Percentiles rank a stretch among this genome's conserved stretches.
Evolutionary conservation across 1,140 invertebrate genomes (phyloP).

Genomic region (Anoplolepis gracilipes): DNA sequence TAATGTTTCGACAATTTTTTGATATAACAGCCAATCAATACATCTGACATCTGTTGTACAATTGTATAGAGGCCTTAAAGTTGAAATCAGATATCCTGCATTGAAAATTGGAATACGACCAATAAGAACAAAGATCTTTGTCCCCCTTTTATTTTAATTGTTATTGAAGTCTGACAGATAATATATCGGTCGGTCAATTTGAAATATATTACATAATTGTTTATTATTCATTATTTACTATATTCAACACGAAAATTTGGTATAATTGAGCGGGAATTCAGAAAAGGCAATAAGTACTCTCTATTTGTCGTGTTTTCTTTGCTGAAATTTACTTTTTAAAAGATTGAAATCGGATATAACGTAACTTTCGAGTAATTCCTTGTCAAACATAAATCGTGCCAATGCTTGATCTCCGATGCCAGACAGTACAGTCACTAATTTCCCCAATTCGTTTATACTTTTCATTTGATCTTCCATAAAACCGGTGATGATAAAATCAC

Average conservation of each 20-base stretch:
- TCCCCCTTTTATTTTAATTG: too few species aligned
- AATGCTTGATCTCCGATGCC: slow-evolving; percentile 79
- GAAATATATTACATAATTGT: too few species aligned
- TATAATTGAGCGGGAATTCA: background rate
- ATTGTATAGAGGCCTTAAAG: too few species aligned
- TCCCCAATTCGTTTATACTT: slow-evolving; percentile 79
- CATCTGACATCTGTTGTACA: too few species aligned
- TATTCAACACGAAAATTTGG: background rate
- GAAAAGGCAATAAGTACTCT: background rate
- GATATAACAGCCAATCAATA: too few species aligned
- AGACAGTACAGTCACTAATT: slow-evolving; percentile 77
- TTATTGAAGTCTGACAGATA: too few species aligned
- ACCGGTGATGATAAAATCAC: slow-evolving; percentile 79
- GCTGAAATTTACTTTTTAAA: slow-evolving; percentile 51
- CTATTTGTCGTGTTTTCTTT: background rate
- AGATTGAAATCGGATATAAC: slow-evolving; percentile 72
- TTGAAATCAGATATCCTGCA: too few species aligned
- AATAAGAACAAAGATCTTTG: too few species aligned
- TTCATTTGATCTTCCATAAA: slow-evolving; percentile 81
- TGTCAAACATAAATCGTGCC: slow-evolving; percentile 80
- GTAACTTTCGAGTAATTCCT: slow-evolving; percentile 75
- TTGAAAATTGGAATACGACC: too few species aligned
- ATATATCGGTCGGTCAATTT: too few species aligned
- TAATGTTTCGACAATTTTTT: too few species aligned
- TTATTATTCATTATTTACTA: too few species aligned